Conservation (phyloP, 1,140 invertebrate genomes). For the Lepidurus packardi region DNA sequence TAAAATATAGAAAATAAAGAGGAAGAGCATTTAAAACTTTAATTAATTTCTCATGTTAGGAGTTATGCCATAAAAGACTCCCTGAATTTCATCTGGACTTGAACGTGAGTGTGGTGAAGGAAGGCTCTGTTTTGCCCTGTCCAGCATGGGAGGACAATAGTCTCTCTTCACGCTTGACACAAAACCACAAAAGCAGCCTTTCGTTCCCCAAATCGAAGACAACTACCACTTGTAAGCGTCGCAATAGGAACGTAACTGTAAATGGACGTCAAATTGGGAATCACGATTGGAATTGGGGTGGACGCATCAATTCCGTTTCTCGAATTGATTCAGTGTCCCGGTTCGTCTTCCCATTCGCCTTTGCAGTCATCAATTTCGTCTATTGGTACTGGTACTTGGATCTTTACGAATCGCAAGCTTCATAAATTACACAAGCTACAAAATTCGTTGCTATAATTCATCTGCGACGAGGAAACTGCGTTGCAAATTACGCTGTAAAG, state of each 20-base stretch:
- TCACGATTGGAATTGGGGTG: constrained; percentile 32
- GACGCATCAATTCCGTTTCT: constrained; percentile 62
- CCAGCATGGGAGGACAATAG: background rate
- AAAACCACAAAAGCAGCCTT: background rate
- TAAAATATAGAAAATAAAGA: background rate
- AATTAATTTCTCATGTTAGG: background rate
- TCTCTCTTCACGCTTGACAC: constrained; percentile 22
- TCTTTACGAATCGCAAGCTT: background rate
- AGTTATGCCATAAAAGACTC: constrained; percentile 8
- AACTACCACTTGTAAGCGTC: constrained; percentile 31
- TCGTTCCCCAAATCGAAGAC: background rate
- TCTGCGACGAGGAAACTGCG: background rate
- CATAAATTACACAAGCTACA: background rate
- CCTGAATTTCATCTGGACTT: background rate
- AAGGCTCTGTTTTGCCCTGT: constrained; percentile 2
- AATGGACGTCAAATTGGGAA: constrained; percentile 20
- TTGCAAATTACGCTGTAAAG: background rate
- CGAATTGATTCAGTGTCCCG: constrained; percentile 69
- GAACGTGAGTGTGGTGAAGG: constrained; percentile 9
- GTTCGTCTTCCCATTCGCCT: constrained; percentile 67
- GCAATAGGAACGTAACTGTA: constrained; percentile 31
- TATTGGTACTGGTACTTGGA: constrained; percentile 72
- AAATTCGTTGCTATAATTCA: background rate
- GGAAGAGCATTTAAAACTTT: background rate
- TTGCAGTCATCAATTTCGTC: constrained; percentile 68